A percentile compares a stretch with the other conserved stretches of the same genome.
These are phyloP conservation scores for Halcyon leucocephala DNA, from an alignment of 2,797 vertebrate species.

Conservation along the genomic window DNA sequence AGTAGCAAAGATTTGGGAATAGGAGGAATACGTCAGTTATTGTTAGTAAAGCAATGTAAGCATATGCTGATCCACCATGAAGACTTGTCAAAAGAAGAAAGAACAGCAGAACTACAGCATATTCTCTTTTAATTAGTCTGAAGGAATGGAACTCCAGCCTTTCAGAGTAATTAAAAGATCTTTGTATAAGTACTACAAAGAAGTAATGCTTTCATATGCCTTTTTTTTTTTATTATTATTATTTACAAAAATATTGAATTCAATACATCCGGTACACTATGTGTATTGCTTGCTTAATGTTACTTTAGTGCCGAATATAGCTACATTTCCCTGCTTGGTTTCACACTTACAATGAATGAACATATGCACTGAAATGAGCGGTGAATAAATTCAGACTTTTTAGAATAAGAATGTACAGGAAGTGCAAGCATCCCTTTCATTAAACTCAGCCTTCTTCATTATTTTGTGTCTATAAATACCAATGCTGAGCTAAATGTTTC, in stretches of 20 bases:
- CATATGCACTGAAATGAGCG: background rate
- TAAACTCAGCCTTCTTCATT: background rate
- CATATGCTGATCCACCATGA: constrained; percentile 73
- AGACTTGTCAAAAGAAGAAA: constrained; percentile 69
- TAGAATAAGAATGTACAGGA: background rate
- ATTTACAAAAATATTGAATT: constrained; percentile 14
- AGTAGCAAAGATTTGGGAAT: constrained; percentile 77
- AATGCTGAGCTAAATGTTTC: background rate
- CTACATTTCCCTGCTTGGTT: constrained; percentile 27
- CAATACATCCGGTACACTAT: background rate
- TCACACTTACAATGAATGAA: constrained; percentile 42
- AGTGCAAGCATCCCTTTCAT: background rate
- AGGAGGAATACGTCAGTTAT: constrained; percentile 82
- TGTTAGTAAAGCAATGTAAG: constrained; percentile 90
- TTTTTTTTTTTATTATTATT: background rate
- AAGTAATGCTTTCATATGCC: constrained; percentile 64
- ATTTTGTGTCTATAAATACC: background rate
- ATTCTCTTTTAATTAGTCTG: constrained; percentile 71
- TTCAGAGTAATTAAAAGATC: constrained; percentile 77
- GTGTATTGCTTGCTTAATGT: background rate
- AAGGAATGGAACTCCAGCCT: constrained; percentile 50
- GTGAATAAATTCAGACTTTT: background rate
- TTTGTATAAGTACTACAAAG: constrained; percentile 60
- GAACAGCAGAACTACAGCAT: constrained; percentile 58
- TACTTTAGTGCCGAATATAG: constrained; percentile 33